Evolutionary conservation across 1,140 invertebrate genomes (phyloP).

Genomic region (Helicoverpa armigera): DNA sequence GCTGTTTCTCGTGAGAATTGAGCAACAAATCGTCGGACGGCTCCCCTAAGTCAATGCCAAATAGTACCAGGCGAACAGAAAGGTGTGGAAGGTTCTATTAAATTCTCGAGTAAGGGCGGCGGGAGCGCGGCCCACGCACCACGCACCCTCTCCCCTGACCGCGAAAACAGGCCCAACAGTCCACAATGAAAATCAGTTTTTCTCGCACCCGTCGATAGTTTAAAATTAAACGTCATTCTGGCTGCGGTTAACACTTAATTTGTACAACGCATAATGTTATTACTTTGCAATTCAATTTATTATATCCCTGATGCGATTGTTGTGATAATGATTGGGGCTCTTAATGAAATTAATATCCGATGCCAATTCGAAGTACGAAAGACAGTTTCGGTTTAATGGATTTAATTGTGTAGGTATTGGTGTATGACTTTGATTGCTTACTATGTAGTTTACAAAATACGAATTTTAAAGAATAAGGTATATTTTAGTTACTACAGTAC

Average conservation of each 20-base stretch:
- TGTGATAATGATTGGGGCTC: slow-evolving; percentile 79
- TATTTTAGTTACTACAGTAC: too few species aligned
- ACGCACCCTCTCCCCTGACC: slow-evolving; percentile 57
- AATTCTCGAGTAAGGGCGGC: slow-evolving; percentile 50
- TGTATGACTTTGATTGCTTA: background rate
- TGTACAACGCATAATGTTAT: slow-evolving; percentile 80
- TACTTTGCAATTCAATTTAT: slow-evolving; percentile 83
- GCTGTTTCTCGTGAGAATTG: slow-evolving; percentile 43
- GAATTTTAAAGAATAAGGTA: too few species aligned
- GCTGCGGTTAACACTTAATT: slow-evolving; percentile 83
- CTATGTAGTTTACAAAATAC: background rate
- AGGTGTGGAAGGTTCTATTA: slow-evolving; percentile 66
- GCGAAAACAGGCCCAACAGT: slow-evolving; percentile 49
- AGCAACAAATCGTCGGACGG: slow-evolving; percentile 66
- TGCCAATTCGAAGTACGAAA: slow-evolving; percentile 61
- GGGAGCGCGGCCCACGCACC: slow-evolving; percentile 50
- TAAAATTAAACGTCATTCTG: slow-evolving; percentile 84
- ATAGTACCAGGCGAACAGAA: slow-evolving; percentile 78
- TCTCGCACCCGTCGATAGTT: slow-evolving; percentile 78
- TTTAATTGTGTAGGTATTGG: slow-evolving; percentile 3
- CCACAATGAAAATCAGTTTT: slow-evolving; percentile 81
- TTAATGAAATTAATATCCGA: slow-evolving; percentile 83
- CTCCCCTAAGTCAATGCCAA: slow-evolving; percentile 84
- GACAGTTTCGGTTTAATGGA: slow-evolving; percentile 55
- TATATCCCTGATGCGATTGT: slow-evolving; percentile 77